Evolutionary conservation across 1,140 invertebrate genomes (phyloP).

Genomic region (Diprion similis): DNA sequence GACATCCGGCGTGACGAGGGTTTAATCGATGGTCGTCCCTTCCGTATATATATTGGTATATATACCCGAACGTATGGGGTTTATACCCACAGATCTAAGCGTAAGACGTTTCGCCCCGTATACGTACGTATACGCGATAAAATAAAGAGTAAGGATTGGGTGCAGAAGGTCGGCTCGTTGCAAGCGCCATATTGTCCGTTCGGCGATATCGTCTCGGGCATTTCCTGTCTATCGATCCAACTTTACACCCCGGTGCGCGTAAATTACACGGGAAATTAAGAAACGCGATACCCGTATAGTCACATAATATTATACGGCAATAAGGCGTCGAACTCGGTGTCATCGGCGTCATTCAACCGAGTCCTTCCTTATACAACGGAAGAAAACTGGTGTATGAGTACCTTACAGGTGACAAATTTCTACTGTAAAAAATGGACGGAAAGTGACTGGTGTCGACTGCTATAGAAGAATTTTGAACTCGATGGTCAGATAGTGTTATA

Average conservation of each 20-base stretch:
- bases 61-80: too few relatives aligned
- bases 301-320: background rate
- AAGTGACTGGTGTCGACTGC: too few relatives aligned
- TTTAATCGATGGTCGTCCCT: conserved; percentile 3
- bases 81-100: too few relatives aligned
- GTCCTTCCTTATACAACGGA: background rate
- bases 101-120: background rate
- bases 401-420: too few relatives aligned
- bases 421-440: too few relatives aligned
- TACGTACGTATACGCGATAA: background rate
- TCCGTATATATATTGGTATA: background rate
- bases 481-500: too few relatives aligned
- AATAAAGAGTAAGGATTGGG: background rate
- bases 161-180: background rate
- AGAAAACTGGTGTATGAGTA: too few relatives aligned
- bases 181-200: background rate
- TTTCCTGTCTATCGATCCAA: conserved; percentile 2
- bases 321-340: background rate
- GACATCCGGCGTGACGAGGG: conserved; percentile 6
- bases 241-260: background rate
- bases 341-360: background rate
- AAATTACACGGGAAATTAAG: conserved; percentile 6
- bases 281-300: background rate
- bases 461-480: too few relatives aligned
- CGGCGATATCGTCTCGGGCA: background rate